Evolutionary conservation across 2,113 vertebrate genomes (phyloP), one percentile per base, ranked within the genome.

Genomic region (Procavia capensis): DNA sequence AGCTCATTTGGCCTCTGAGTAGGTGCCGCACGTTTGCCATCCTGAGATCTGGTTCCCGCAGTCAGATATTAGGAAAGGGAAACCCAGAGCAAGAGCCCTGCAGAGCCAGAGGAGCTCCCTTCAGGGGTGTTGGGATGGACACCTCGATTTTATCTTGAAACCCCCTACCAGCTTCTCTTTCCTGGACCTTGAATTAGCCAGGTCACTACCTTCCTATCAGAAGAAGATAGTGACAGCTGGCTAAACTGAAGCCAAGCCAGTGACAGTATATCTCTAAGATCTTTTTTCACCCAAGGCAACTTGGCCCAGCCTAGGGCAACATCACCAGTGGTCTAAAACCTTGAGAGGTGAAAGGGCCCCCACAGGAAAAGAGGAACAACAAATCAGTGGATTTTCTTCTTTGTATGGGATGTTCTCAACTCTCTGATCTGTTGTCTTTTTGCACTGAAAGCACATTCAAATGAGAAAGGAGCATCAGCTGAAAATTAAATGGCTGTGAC

Each of bases 81-180:
- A 24, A 57, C 5, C n/a, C 57, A 85, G 50, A 85, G 84, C 11
- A 66, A 9, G 5, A 87, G 29, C 34, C 4, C 34, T 25, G 16
- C 41, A 4, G 66, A 45, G 64, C 47, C 17, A 63, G 63, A 34
- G 29, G 17, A 5, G 3, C 29, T 25, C 10, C 50, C 45, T 47
- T n/a, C n/a, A 27, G 11, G 39, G 1, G 1, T n/a, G 8, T 31
- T 34, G 2, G 0, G 17, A 9, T 0, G 0, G 54, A 16, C 5
- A 0, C 1, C 47, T 64, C 31, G 0, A 64, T 41, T 39, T 24
- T 3, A 14, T 76, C 94, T 81, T 66, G 45, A 72, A 80, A 50
- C 89, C n/a, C 29, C 70, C 64, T 11, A 59, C 74, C 54, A 10
- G 11, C 79, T 78, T 47, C 36, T 61, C 57, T 72, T 41, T 45